Conservation (phyloP, 1,140 invertebrate species). For the Calliphora vicina region DNA sequence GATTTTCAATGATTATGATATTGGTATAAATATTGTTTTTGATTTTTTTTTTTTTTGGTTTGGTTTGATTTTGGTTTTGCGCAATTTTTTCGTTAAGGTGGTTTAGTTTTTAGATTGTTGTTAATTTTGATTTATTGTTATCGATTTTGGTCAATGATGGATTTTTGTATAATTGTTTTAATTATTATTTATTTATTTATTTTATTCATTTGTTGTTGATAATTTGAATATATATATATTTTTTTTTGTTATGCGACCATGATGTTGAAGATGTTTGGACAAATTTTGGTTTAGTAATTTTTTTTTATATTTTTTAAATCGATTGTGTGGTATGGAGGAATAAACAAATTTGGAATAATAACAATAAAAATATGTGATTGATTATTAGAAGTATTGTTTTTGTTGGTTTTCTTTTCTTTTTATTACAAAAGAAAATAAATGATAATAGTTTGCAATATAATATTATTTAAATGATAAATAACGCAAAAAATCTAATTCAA, state of each 20-base stretch:
- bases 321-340: slow-evolving; percentile 27
- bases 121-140: slow-evolving; percentile 15
- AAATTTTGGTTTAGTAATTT: slow-evolving; percentile 12
- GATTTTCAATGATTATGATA: slow-evolving; percentile 8
- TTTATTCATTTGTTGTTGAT: background rate
- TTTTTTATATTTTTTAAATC: slow-evolving; percentile 10
- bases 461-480: background rate
- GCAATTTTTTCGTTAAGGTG: slow-evolving; percentile 28
- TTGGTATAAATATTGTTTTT: background rate
- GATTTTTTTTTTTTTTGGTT: too few species aligned
- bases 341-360: slow-evolving; percentile 33
- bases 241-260: background rate
- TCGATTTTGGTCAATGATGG: background rate
- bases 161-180: background rate
- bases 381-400: slow-evolving; percentile 25
- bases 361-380: slow-evolving; percentile 26
- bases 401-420: background rate
- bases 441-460: background rate
- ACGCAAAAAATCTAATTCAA: background rate
- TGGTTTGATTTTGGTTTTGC: background rate
- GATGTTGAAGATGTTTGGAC: background rate
- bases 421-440: too few species aligned
- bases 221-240: background rate
- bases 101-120: slow-evolving; percentile 15
- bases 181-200: background rate